These are phyloP conservation scores for Phylloscopus collybita DNA, from an alignment of 2,797 vertebrate species.

Conservation along the genomic window DNA sequence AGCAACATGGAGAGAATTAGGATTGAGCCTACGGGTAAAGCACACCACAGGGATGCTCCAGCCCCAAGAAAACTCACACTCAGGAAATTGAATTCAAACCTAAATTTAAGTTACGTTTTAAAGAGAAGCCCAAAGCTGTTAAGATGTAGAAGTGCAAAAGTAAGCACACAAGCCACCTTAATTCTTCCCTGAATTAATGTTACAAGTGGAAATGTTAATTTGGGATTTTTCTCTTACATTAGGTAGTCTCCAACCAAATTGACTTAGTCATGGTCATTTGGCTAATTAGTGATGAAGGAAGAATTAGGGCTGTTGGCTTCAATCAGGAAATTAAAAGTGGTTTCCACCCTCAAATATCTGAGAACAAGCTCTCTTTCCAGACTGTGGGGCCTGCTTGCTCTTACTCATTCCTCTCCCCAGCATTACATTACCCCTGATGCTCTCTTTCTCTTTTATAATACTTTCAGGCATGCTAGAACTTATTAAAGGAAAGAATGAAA, in stretches of 20 bases:
- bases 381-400: fast-evolving
- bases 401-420: background rate
- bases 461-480: background rate
- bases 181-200: background rate
- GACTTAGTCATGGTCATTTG: background rate
- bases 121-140: background rate
- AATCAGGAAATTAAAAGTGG: background rate
- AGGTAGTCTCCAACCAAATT: background rate
- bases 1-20: background rate
- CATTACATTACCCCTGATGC: background rate
- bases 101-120: background rate
- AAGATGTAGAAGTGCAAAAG: background rate
- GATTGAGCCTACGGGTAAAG: background rate
- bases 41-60: background rate
- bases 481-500: background rate
- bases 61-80: background rate
- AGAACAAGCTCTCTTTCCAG: background rate
- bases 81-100: background rate
- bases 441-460: background rate
- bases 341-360: background rate
- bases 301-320: background rate
- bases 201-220: background rate
- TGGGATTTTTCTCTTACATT: background rate
- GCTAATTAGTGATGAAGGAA: background rate
- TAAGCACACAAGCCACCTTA: background rate